A percentile compares a stretch with the other conserved stretches of the same genome.
Evolutionary conservation across 2,113 vertebrate species (phyloP).

Genomic region (Sceloporus undulatus): DNA sequence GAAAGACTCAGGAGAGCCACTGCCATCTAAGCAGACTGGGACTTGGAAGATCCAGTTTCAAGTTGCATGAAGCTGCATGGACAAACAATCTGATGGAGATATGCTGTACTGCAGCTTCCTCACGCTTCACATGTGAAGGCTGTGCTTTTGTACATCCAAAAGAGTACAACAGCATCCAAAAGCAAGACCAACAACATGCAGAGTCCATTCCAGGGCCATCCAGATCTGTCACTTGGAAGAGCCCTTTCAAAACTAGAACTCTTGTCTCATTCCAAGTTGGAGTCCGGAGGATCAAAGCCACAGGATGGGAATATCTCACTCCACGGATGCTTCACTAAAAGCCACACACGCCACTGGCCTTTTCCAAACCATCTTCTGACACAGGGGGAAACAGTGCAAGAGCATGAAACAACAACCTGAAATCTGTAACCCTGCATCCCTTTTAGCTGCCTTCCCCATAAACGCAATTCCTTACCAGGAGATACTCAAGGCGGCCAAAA

Average conservation of each 20-base stretch:
- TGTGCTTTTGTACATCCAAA: no score
- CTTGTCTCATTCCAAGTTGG: not conserved
- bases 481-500: slow-evolving; percentile 79
- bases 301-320: not conserved
- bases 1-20: not conserved
- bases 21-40: not conserved
- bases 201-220: no score
- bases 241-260: not conserved
- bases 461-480: slow-evolving; percentile 80
- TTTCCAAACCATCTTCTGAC: not conserved
- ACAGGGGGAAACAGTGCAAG: not conserved
- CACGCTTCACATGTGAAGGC: no score
- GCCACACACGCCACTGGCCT: not conserved
- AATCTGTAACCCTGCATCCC: not conserved
- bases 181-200: no score
- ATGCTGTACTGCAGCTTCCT: no score
- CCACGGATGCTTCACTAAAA: not conserved
- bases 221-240: no score
- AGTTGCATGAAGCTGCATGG: no score
- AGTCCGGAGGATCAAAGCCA: not conserved
- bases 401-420: not conserved
- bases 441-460: not conserved
- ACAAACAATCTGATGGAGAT: no score
- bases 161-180: no score
- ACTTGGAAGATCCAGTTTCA: no score